These are phyloP conservation scores for Lasioglossum figueresi DNA, from an alignment of 2,888 invertebrate species.

Conservation along the genomic window DNA sequence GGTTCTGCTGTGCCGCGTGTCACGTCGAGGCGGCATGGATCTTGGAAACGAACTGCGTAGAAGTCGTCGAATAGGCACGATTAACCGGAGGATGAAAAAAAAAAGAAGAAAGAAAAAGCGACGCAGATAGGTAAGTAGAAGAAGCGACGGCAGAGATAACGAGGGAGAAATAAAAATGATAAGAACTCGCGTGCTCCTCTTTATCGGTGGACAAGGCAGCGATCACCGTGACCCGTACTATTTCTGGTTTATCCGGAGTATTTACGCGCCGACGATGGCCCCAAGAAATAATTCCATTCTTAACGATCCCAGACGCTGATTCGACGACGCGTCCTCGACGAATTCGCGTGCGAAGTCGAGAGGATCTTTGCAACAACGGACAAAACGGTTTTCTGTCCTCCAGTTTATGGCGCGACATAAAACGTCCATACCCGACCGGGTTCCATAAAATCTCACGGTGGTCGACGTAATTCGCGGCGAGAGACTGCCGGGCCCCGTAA, in stretches of 20 bases:
- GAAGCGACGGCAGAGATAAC: constrained; percentile 26
- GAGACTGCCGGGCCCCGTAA: neutral
- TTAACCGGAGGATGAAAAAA: constrained; percentile 13
- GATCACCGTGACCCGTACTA: constrained; percentile 60
- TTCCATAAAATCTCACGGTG: neutral
- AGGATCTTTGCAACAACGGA: neutral
- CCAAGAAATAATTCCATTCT: constrained; percentile 34
- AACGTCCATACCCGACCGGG: neutral
- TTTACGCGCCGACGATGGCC: constrained; percentile 1
- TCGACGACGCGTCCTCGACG: neutral
- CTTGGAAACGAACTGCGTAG: constrained; percentile 58
- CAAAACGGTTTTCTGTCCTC: neutral
- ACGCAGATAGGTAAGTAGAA: constrained; percentile 39
- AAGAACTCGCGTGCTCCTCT: constrained; percentile 59
- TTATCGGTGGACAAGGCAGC: constrained; percentile 52
- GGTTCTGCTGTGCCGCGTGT: neutral
- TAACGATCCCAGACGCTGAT: neutral
- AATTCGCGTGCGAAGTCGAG: constrained; percentile 10
- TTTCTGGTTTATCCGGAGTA: constrained; percentile 52
- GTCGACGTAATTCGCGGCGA: constrained; percentile 2
- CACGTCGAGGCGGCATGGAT: constrained; percentile 53
- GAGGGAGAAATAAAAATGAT: constrained; percentile 57
- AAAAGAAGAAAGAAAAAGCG: neutral
- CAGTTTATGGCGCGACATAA: neutral
- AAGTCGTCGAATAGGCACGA: constrained; percentile 44